Percentiles rank a stretch among this genome's conserved stretches.
Conservation (phyloP, 2,797 vertebrate species). For the Ciconia nigra region DNA sequence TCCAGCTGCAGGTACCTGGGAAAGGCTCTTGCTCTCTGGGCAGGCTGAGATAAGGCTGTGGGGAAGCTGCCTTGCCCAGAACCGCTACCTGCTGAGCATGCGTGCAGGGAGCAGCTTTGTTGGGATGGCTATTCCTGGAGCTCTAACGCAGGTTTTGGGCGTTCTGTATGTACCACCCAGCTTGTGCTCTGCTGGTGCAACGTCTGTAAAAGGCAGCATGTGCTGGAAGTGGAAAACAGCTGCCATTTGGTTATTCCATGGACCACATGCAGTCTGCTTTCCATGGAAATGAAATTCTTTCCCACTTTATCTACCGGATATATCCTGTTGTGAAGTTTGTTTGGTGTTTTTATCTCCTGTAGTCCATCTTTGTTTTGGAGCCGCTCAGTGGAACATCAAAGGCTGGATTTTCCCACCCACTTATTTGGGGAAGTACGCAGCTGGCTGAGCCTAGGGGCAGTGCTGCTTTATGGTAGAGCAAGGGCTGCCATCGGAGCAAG, state of each 20-base stretch:
- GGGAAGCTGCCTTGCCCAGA: not conserved
- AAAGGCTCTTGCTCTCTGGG: not conserved
- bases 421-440: not conserved
- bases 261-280: not conserved
- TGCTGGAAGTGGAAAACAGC: conserved; percentile 6
- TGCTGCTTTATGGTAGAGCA: fast-evolving
- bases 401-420: not conserved
- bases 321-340: not conserved
- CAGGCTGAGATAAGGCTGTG: not conserved
- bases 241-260: not conserved
- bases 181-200: not conserved
- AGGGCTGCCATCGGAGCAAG: not conserved
- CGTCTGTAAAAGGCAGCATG: not conserved
- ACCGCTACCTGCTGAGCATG: not conserved
- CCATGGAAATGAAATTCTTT: not conserved
- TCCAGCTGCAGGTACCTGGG: not conserved
- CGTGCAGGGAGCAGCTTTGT: not conserved
- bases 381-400: not conserved
- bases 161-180: not conserved
- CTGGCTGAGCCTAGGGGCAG: not conserved
- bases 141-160: fast-evolving
- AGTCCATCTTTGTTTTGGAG: conserved; percentile 3
- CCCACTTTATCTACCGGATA: not conserved
- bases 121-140: not conserved
- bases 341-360: not conserved